Conservation (phyloP, 2,888 invertebrate genomes). For the Leptinotarsa rubiginosa region DNA sequence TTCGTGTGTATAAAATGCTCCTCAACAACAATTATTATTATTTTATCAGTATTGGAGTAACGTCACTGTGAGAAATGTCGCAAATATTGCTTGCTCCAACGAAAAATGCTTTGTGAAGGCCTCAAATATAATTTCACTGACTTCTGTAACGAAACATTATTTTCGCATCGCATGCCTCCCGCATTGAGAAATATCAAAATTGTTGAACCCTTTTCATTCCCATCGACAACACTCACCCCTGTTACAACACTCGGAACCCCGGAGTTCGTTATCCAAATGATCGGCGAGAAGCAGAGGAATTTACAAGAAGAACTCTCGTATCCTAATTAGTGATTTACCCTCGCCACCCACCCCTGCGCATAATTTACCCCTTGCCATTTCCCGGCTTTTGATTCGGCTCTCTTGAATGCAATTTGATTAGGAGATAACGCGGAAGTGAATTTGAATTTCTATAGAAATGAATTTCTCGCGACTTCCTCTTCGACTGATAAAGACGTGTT, state of each 20-base stretch:
- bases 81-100: no score
- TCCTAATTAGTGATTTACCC: constrained; percentile 45
- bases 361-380: constrained; percentile 56
- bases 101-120: no score
- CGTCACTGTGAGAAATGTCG: no score
- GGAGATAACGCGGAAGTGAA: constrained; percentile 52
- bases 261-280: constrained; percentile 32
- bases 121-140: no score
- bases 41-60: no score
- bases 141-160: no score
- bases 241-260: constrained; percentile 11
- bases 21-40: no score
- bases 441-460: constrained; percentile 54
- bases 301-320: constrained; percentile 44
- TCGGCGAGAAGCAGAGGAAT: constrained; percentile 32
- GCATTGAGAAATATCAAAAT: no score
- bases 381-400: constrained; percentile 51
- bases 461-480: constrained; percentile 51
- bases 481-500: constrained; percentile 44
- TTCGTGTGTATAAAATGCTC: no score
- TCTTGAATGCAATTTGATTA: constrained; percentile 53
- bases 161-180: no score
- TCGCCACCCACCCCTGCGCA: constrained; percentile 44
- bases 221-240: background rate
- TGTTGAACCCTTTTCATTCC: no score